phyloP scores from a whole-genome alignment of 2,113 vertebrate genomes.

The Paracyprichromis sp. region DNA sequence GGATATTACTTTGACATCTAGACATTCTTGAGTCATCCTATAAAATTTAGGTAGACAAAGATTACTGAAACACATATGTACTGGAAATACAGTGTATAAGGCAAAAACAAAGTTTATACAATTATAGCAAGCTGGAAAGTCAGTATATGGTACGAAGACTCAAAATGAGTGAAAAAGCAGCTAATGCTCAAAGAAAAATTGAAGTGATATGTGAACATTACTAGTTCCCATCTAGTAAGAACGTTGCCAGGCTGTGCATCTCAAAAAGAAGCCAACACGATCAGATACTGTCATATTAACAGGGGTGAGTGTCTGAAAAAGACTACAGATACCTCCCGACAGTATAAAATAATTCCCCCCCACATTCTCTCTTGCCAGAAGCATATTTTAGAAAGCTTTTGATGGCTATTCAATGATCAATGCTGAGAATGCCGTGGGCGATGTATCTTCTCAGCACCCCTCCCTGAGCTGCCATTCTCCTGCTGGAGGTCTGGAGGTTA shows the following conservation, averaged over 20 bases:
- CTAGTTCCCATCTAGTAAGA: neutral
- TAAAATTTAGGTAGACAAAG: neutral
- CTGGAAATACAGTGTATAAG: neutral
- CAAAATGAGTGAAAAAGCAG: neutral
- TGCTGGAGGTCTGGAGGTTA: conserved; percentile 25
- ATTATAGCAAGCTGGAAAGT: neutral
- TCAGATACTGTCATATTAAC: neutral
- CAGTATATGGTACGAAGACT: neutral
- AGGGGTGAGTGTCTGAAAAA: neutral
- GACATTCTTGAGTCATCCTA: neutral
- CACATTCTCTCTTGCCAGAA: neutral
- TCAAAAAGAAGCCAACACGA: neutral
- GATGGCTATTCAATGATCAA: conserved; percentile 31
- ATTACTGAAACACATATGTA: neutral
- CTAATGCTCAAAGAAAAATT: neutral
- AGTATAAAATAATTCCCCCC: neutral
- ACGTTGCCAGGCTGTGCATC: neutral
- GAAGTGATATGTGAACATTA: neutral
- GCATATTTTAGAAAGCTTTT: conserved; percentile 26
- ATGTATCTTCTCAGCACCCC: neutral
- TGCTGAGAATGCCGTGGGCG: neutral
- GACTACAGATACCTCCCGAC: neutral
- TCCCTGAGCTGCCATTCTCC: neutral
- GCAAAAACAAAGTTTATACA: neutral
- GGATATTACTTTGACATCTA: neutral